Evolutionary conservation across 2,113 vertebrate species (phyloP), one percentile per base, ranked within the genome.

Genomic region (Thamnaconus septentrionalis): DNA sequence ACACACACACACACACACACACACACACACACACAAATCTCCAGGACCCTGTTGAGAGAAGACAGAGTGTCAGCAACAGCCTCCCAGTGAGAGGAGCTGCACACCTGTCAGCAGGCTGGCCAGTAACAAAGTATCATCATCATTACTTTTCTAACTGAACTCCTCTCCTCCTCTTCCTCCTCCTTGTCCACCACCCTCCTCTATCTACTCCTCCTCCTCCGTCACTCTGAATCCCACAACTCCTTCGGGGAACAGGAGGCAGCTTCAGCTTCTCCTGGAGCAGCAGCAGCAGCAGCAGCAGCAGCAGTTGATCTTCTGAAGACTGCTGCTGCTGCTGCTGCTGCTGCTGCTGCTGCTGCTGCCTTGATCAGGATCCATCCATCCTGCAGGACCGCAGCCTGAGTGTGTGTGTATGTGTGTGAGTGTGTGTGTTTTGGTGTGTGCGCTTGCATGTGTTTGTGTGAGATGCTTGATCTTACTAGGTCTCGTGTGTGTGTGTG

Each of bases 11-110:
- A 39, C 39, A 61, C 56, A 92, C 89, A 94, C 89, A 92, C 92
- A 92, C 93, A 85, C 91, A 74, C 85, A 85, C 66, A 90, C 86
- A 86, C 80, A 84, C 81, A 73, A 91, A 91, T 90, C 91, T 93
- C 90, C 0, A 55, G 88, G 91, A 90, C 85, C 85, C 88, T 84
- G 91, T 91, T 93, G 93, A 95, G 92, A 93, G 93, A 94, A 89
- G 73, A 88, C 93, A 94, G 93, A 94, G 91, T 93, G 91, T 95
- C 94, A 94, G 94, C 94, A 85, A 94, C 94, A 91, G 31, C 85
- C 88, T 92, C 94, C 91, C 92, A 83, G 39, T 31, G 82, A 58
- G 64, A 78, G 45, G 62, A 78, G 68, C 53, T 31, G 59, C 59
- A 75, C 84, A 84, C 82, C 81, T 86, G 84, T 83, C 63, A 56